A percentile compares a stretch with the other conserved stretches of the same genome.
Evolutionary conservation across 2,113 vertebrate species (phyloP).

Genomic region (Pomatorhinus ruficollis): DNA sequence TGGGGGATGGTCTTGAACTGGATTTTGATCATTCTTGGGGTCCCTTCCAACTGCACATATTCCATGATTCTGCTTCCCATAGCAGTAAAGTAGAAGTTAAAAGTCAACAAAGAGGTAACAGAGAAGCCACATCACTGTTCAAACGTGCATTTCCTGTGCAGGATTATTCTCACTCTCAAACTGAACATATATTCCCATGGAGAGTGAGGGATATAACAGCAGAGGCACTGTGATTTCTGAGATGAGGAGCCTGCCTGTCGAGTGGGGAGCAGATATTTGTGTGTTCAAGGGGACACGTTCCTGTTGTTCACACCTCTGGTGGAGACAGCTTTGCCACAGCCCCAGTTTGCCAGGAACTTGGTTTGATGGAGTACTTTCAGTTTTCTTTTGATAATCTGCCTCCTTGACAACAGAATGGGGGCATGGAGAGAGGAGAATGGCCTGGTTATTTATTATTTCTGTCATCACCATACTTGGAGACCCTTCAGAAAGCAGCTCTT

Average conservation of each 20-base stretch:
- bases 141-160: not conserved
- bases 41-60: not conserved
- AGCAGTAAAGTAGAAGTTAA: not conserved
- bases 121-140: not conserved
- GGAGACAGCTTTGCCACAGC: slow-evolving; percentile 56
- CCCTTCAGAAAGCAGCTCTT: not conserved
- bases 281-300: slow-evolving; percentile 60
- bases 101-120: not conserved
- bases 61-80: not conserved
- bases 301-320: slow-evolving; percentile 68
- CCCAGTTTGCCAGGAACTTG: slow-evolving; percentile 40
- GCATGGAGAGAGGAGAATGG: not conserved
- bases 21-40: not conserved
- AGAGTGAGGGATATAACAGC: not conserved
- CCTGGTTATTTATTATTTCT: not conserved
- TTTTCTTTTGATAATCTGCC: not conserved
- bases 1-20: not conserved
- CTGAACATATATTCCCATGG: not conserved
- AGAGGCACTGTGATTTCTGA: not conserved
- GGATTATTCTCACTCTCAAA: not conserved
- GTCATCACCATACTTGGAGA: not conserved
- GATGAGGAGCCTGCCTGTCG: slow-evolving; percentile 40
- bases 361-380: slow-evolving; percentile 20
- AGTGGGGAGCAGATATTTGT: slow-evolving; percentile 71
- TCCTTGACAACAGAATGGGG: not conserved